Base-by-base conservation (phyloP, 2,888 invertebrate genomes). In the Onchidella celtica region DNA sequence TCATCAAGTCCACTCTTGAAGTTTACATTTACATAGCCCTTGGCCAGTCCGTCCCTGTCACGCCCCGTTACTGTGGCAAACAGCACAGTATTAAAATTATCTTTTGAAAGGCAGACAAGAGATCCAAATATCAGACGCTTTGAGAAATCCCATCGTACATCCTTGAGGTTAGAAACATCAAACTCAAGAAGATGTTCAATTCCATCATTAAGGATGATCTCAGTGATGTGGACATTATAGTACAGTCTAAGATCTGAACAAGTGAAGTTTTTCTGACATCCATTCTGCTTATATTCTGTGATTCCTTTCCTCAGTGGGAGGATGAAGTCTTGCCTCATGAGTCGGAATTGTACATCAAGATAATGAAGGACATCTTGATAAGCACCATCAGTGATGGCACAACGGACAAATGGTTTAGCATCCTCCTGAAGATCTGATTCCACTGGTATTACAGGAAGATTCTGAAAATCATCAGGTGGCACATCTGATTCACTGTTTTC, bases 41-140 rank as follows among this genome's bases (percentile, higher is more conserved):
- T 84, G 17, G 68, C 76, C 4, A 92, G 79, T 3, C 86, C 83
- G 69, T 85, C 83, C 21, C 77, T 47, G 27, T 91, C 87, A 61
- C 91, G 81, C 14, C 90, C 86, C 14, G 85, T 83, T 1, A 92
- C 96, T 40, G 95, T 95, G 0, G 95, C 97, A 88, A 97, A 95
- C 82, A 96, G 92, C 55, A 96, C 93, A 2, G 95, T 95, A 40
- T 95, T 92, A 92, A 97, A 97, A 80, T 95, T 94, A 90, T 96
- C 95, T 47, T 93, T 93, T 0, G 96, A 96, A 55, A 97, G 95
- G 82, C 96, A 95, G 0, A 97, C 92, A 21, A 97, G 93, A 0
- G 96, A 95, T 0, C 97, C 97, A 89, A 94, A 95, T 93, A 96
- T 95, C 36, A 97, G 95, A 79, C 95, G 93, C 86, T 95, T 95